These are phyloP conservation scores for mouse (Mus musculus) DNA, from an alignment of 2,113 vertebrate genomes.

Conservation along the genomic window DNA sequence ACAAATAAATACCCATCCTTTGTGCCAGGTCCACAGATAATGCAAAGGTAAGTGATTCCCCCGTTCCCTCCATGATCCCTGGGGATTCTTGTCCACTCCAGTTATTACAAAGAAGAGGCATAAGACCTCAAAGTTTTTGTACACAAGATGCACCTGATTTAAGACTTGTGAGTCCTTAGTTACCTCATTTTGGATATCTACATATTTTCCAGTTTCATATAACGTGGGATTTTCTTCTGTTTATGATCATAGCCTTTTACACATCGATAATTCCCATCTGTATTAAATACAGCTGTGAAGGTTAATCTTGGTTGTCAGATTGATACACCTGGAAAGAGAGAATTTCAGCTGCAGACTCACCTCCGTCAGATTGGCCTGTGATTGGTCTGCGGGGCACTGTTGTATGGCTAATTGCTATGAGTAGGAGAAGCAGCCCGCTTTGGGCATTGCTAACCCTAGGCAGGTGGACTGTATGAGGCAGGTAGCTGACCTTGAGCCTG, in stretches of 20 bases:
- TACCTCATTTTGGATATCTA: background rate
- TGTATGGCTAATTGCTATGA: too few relatives aligned
- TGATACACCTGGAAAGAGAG: background rate
- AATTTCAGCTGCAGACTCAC: background rate
- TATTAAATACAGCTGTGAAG: background rate
- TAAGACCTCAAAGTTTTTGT: background rate
- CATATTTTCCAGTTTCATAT: background rate
- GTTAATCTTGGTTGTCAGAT: too few relatives aligned
- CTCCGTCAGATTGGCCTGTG: background rate
- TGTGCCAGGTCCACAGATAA: background rate
- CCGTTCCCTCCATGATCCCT: background rate
- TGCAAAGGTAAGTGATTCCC: too few relatives aligned
- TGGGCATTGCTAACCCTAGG: background rate
- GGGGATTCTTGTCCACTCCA: background rate
- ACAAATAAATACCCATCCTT: background rate
- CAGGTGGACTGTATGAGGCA: background rate
- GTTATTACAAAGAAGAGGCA: background rate
- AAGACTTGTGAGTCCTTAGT: background rate
- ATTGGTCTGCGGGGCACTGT: background rate
- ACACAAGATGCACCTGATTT: background rate
- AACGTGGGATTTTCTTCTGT: background rate
- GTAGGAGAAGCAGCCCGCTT: too few relatives aligned
- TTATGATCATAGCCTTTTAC: background rate
- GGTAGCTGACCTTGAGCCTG: too few relatives aligned
- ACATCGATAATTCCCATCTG: background rate